Conservation (phyloP, 2,888 invertebrate species). For the Pristionchus exspectatus region DNA sequence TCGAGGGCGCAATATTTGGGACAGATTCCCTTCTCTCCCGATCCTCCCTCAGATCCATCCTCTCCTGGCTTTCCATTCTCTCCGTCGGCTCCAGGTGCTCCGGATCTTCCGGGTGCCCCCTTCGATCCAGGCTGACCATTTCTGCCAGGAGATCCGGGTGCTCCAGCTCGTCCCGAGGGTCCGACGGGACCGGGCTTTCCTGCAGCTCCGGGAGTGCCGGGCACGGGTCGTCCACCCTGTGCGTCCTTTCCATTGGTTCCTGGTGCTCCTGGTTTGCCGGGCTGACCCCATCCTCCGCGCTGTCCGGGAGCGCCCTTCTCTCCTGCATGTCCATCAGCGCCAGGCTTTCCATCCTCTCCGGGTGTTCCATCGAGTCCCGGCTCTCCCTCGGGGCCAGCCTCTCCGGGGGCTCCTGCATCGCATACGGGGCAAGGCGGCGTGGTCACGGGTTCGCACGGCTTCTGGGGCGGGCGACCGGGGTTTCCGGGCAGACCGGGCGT, state of each 20-base stretch:
- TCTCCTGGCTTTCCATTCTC: conserved; percentile 64
- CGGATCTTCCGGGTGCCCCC: conserved; percentile 45
- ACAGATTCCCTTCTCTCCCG: conserved; percentile 69
- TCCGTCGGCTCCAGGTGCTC: conserved; percentile 64
- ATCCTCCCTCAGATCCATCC: conserved; percentile 61
- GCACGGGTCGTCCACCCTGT: conserved; percentile 42
- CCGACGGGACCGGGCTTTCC: conserved; percentile 59
- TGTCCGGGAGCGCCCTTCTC: conserved; percentile 64
- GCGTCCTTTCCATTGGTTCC: conserved; percentile 68
- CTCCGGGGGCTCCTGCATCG: conserved; percentile 70
- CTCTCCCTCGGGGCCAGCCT: conserved; percentile 64
- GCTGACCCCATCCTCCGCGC: conserved; percentile 69
- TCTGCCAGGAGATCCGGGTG: conserved; percentile 55
- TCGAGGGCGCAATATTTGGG: conserved; percentile 71
- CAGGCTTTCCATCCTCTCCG: conserved; percentile 68
- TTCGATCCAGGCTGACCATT: conserved; percentile 59
- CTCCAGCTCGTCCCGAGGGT: conserved; percentile 54
- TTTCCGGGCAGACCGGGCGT: conserved; percentile 69
- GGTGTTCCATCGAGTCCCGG: conserved; percentile 67
- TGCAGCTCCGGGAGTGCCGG: conserved; percentile 57
- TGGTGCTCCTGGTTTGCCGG: conserved; percentile 70
- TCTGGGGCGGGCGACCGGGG: conserved; percentile 70
- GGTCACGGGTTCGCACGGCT: conserved; percentile 73
- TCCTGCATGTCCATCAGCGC: conserved; percentile 67
- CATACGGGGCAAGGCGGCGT: conserved; percentile 70